Evolutionary conservation across 2,113 vertebrate genomes (phyloP).

Genomic region (Panthera tigris): DNA sequence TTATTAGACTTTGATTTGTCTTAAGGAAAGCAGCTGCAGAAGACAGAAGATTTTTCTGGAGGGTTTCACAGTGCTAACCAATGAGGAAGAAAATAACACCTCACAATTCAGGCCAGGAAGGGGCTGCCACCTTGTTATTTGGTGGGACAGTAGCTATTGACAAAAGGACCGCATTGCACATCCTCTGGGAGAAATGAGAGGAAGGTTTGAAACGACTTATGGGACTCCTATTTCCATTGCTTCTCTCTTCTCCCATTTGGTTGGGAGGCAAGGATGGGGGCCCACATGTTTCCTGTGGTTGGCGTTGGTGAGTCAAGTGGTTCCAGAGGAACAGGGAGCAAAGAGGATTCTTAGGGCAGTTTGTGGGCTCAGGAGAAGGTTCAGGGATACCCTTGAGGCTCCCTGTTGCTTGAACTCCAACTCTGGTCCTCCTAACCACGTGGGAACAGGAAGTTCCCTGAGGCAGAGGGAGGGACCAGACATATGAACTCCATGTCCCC

Average conservation of each 20-base stretch:
- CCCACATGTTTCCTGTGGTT: neutral
- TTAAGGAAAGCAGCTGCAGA: neutral
- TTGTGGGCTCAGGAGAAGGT: neutral
- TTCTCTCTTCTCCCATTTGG: neutral
- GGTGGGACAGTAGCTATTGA: neutral
- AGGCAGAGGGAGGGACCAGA: neutral
- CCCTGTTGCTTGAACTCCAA: neutral
- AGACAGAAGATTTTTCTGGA: neutral
- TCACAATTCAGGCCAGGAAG: neutral
- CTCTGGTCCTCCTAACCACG: neutral
- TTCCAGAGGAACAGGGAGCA: neutral
- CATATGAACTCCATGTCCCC: accelerated
- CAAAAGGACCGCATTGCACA: neutral
- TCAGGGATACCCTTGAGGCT: neutral
- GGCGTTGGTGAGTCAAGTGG: neutral
- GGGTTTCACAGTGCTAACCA: neutral
- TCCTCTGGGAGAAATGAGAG: neutral
- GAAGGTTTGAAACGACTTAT: neutral
- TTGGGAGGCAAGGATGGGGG: neutral
- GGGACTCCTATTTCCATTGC: neutral
- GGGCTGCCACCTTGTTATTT: neutral
- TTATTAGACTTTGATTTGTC: neutral
- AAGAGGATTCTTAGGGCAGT: neutral
- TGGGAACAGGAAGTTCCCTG: neutral
- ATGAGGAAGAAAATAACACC: neutral